Evolutionary conservation across 2,888 invertebrate genomes (phyloP), one percentile per base, ranked within the genome.

Genomic region (Ceramica pisi): DNA sequence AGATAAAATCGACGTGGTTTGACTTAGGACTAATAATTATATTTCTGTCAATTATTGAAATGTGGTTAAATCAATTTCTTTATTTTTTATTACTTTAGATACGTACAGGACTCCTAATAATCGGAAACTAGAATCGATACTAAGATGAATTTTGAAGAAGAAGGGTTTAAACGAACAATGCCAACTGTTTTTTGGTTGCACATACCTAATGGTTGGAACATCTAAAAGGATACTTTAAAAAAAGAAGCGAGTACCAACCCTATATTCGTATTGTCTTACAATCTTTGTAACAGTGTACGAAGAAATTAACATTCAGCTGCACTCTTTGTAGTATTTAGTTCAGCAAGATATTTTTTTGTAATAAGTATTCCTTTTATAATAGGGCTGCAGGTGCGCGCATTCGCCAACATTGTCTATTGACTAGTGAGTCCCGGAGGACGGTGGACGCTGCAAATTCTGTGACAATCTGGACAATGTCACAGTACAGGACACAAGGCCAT

Each of bases 401-500:
- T 82, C 72, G 26, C 57, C 16, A 55, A 73, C 68, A 78, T 66
- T 78, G 73, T 80, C 82, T 78, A 82, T 78, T 73, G 80, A 73
- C 68, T 73, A 65, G 72, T 68, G 66, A 48, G 53, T 59, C 79
- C 44, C 82, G 53, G 9, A 23, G 50, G 82, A 67, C 44, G 26
- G 44, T n/a, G 38, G 35, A 71, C 55, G 35, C 44, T 59, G 63
- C 41, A 64, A 16, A 44, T 63, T 70, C 61, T 53, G 50, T 48
- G 31, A 55, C 46, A 55, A 56, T 56, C n/a, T 19, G 60, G 48
- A 55, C 53, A 56, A 26, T 53, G 53, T 53, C 9, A 31, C 19
- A 8, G 19, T 26, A 77, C 63, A 53, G 56, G 14, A 19, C 41
- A 21, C 26, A 23, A 51, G 14, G 57, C 50, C 14, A 51, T 81